phyloP scores from a whole-genome alignment of 2,797 vertebrate species.

The Rhinella marina region DNA sequence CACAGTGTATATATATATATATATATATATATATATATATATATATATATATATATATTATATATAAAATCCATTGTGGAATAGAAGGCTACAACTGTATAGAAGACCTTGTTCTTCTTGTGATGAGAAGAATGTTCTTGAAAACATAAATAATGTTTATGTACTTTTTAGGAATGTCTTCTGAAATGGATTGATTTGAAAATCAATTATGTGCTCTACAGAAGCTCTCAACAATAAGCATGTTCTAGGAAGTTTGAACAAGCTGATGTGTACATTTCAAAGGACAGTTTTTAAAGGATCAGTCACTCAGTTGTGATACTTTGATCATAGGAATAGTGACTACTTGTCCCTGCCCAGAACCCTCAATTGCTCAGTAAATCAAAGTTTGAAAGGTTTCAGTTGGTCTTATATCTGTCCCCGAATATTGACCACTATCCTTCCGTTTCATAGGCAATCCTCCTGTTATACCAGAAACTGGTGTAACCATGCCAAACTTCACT shows the following conservation, averaged over 20 bases:
- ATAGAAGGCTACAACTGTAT: background rate
- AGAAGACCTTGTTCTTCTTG: background rate
- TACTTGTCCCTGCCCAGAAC: background rate
- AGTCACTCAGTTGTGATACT: background rate
- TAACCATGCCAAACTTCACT: background rate
- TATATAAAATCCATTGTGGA: background rate
- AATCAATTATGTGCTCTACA: background rate
- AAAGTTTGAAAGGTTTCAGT: background rate
- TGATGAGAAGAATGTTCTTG: background rate
- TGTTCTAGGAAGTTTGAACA: background rate
- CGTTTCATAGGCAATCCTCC: no score
- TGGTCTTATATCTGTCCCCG: background rate
- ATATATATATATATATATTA: no score
- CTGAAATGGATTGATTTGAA: background rate
- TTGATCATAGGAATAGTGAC: background rate
- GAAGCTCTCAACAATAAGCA: background rate
- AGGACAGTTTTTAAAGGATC: background rate
- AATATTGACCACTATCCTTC: background rate
- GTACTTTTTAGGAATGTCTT: background rate
- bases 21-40: no score
- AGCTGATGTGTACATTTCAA: background rate
- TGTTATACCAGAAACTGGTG: no score
- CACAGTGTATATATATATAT: no score
- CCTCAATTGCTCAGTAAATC: background rate
- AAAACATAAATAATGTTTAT: background rate